A percentile compares a stretch with the other conserved stretches of the same genome.
These are phyloP conservation scores for Muscicapa adusta DNA, from an alignment of 2,113 vertebrate genomes.

Conservation along the genomic window DNA sequence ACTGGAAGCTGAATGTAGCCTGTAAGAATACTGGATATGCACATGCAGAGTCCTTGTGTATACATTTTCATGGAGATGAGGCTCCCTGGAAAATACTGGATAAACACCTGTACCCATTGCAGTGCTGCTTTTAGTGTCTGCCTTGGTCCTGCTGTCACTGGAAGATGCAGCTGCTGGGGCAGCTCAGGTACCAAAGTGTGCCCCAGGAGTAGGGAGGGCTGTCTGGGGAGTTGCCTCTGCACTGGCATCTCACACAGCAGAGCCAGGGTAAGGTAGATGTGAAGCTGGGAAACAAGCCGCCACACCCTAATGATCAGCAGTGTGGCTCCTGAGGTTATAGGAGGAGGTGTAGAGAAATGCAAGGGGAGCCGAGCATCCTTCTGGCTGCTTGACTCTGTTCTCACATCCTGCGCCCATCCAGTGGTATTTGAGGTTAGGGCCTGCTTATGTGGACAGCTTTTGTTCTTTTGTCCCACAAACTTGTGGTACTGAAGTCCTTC, in stretches of 20 bases:
- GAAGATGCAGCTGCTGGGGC: neutral
- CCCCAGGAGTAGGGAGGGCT: neutral
- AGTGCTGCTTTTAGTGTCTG: neutral
- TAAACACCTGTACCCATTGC: accelerated
- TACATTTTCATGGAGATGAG: neutral
- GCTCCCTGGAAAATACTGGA: neutral
- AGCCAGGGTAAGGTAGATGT: neutral
- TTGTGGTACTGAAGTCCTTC: neutral
- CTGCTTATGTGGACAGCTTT: neutral
- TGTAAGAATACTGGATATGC: neutral
- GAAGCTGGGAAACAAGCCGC: neutral
- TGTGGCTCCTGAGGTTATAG: neutral
- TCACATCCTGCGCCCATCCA: neutral
- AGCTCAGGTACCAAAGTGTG: accelerated
- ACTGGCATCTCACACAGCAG: accelerated
- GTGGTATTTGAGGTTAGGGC: neutral
- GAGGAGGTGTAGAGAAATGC: neutral
- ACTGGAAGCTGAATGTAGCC: neutral
- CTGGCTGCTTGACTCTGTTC: neutral
- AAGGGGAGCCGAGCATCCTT: neutral
- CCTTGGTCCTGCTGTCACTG: neutral
- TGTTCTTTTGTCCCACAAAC: neutral
- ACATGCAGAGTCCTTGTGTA: neutral
- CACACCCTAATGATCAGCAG: neutral
- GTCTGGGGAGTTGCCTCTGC: neutral